Conservation (phyloP, 2,113 vertebrate genomes). For the Puntigrus tetrazona region DNA sequence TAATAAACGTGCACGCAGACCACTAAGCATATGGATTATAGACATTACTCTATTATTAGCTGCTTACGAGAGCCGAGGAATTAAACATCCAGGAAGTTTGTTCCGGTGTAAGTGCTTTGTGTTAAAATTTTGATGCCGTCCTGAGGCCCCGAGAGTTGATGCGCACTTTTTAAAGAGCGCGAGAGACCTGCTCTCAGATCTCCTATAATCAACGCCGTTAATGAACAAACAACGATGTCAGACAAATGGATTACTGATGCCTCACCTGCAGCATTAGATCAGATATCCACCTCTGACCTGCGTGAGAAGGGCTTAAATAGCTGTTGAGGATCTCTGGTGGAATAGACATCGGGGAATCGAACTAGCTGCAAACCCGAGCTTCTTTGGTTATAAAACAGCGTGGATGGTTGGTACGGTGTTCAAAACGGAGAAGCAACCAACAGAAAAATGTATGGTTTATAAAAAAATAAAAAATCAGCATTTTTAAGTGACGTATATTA, state of each 20-base stretch:
- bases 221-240: constrained; percentile 9
- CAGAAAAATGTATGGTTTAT: no score
- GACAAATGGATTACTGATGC: not conserved
- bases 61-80: not conserved
- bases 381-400: not conserved
- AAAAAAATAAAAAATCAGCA: no score
- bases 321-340: not conserved
- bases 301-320: not conserved
- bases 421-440: not conserved
- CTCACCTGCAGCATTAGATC: constrained; percentile 9
- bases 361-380: not conserved
- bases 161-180: constrained; percentile 12
- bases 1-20: constrained; percentile 5
- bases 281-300: not conserved
- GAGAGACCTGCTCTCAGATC: not conserved
- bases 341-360: not conserved
- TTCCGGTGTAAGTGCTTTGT: constrained; percentile 25
- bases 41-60: constrained; percentile 39
- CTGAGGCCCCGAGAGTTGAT: not conserved
- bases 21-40: constrained; percentile 28
- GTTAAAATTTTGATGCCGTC: constrained; percentile 32
- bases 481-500: no score
- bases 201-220: constrained; percentile 18
- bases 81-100: constrained; percentile 38
- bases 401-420: not conserved